Percentiles rank a stretch among this genome's conserved stretches.
Conservation (phyloP, 2,888 invertebrate species). For the Nephrotoma guestfalica region DNA sequence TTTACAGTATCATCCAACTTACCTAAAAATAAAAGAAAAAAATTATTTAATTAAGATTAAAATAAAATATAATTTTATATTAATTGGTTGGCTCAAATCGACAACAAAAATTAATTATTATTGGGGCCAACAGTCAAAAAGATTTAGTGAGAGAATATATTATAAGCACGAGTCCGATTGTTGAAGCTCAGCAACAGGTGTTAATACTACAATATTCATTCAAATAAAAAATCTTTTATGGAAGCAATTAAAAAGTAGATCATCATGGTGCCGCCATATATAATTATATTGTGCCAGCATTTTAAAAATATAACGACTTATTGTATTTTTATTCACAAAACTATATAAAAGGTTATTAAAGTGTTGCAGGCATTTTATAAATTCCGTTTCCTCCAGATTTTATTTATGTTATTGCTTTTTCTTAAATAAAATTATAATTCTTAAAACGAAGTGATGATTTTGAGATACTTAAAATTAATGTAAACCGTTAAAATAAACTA, state of each 20-base stretch:
- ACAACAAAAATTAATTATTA: not conserved
- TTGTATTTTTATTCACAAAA: not conserved
- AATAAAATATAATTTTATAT: not conserved
- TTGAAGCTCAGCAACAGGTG: not conserved
- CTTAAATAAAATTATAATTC: not conserved
- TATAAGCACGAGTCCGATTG: not conserved
- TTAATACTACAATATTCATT: not conserved
- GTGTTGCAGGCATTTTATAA: not conserved
- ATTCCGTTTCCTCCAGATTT: not conserved
- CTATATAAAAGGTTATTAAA: not conserved
- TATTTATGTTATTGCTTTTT: not conserved
- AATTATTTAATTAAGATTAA: not conserved
- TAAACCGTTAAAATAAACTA: not conserved
- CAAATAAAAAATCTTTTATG: not conserved
- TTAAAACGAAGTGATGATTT: not conserved
- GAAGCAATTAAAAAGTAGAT: not conserved
- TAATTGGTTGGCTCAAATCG: not conserved
- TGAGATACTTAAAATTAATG: not conserved
- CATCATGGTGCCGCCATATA: not conserved
- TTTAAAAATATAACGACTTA: not conserved
- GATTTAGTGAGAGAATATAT: not conserved
- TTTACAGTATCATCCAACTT: not conserved
- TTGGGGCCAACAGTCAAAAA: not conserved
- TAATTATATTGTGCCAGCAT: not conserved
- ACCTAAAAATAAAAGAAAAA: not conserved